Conservation (phyloP, 2,797 vertebrate species). For the Botia almorhae region DNA sequence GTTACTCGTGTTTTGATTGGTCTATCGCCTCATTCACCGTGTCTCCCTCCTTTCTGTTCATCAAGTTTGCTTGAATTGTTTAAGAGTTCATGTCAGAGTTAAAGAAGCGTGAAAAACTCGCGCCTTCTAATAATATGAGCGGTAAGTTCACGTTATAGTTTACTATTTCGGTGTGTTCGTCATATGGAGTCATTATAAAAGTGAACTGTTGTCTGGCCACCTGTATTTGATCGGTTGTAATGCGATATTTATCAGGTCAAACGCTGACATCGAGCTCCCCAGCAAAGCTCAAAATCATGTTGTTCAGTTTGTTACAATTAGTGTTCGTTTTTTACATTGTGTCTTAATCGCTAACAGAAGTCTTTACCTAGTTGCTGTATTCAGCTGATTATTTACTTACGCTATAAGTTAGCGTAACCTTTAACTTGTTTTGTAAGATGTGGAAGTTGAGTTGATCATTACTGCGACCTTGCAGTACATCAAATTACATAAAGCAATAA, state of each 20-base stretch:
- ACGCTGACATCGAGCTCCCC: constrained; percentile 7
- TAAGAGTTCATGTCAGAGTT: constrained; percentile 82
- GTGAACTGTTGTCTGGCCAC: neutral
- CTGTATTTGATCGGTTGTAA: neutral
- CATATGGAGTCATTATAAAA: too few species aligned
- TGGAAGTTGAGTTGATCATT: constrained; percentile 16
- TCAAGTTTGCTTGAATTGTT: constrained; percentile 82
- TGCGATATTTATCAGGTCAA: neutral
- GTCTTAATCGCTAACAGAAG: neutral
- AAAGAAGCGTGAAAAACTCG: constrained; percentile 81
- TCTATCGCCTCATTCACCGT: neutral
- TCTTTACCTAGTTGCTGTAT: neutral
- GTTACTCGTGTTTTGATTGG: constrained; percentile 37
- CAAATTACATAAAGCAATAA: neutral
- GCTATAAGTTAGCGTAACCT: neutral
- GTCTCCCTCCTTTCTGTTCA: constrained; percentile 38
- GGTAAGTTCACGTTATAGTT: constrained; percentile 80
- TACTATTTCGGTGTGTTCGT: neutral
- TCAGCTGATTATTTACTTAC: neutral
- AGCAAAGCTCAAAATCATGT: neutral
- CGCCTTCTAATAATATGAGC: constrained; percentile 83
- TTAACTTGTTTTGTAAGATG: neutral
- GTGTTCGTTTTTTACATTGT: neutral
- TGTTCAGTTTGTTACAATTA: neutral
- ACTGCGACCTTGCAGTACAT: constrained; percentile 8